A percentile compares a stretch with the other conserved stretches of the same genome.
Conservation (phyloP, 2,888 invertebrate species). For the Tromatobia lineatoria region DNA sequence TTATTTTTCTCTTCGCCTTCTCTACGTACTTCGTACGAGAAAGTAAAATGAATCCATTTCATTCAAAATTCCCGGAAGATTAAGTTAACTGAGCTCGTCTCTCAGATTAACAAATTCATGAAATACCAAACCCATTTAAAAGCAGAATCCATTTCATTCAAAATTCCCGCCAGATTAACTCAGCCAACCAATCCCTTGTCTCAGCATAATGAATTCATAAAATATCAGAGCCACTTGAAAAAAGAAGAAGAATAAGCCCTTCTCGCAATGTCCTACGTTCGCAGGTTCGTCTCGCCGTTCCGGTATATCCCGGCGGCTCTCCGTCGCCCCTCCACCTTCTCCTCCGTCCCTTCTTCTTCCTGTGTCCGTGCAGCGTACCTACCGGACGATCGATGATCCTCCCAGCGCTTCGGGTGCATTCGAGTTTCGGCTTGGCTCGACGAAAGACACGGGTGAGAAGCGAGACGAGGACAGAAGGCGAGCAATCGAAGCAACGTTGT, state of each 20-base stretch:
- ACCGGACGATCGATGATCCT: conserved; percentile 43
- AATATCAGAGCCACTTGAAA: neutral
- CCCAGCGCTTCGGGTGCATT: conserved; percentile 39
- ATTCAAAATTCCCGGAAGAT: too few species aligned
- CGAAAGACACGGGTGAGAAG: conserved; percentile 32
- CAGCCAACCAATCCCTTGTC: too few species aligned
- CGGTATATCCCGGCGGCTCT: conserved; percentile 5
- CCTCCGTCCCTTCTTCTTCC: conserved; percentile 23
- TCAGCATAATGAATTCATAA: neutral
- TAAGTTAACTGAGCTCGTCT: too few species aligned
- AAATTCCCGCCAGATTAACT: too few species aligned
- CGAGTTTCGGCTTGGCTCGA: conserved; percentile 31
- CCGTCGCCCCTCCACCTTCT: neutral
- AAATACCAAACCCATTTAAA: neutral
- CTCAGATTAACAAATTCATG: neutral
- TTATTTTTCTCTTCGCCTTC: too few species aligned
- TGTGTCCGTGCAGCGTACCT: neutral
- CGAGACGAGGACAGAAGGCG: conserved; percentile 1
- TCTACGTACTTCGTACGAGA: too few species aligned
- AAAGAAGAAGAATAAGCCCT: neutral
- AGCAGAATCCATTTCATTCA: neutral
- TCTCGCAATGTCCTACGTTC: neutral
- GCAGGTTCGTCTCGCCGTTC: conserved; percentile 2
- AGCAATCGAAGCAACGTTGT: conserved; percentile 15
- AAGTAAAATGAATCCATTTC: too few species aligned